A percentile compares a stretch with the other conserved stretches of the same genome.
phyloP scores from a whole-genome alignment of 2,113 vertebrate species.

The Saguinus midas region DNA sequence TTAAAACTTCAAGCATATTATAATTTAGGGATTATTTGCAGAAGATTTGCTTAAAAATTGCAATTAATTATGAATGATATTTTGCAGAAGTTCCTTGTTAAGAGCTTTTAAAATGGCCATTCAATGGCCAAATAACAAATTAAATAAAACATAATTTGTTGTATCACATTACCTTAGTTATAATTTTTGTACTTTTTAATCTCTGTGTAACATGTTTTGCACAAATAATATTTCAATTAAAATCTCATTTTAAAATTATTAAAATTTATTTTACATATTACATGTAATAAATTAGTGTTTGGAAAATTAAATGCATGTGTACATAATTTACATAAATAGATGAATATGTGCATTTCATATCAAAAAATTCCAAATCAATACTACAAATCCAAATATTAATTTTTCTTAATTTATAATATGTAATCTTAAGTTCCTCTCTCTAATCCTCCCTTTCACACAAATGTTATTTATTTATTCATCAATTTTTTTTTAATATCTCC shows the following conservation, averaged over 20 bases:
- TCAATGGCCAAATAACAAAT: not conserved
- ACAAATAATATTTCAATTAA: not conserved
- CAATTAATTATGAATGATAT: not conserved
- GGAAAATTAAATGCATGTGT: not conserved
- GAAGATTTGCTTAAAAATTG: not conserved
- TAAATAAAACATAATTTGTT: not conserved
- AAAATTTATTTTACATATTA: not conserved
- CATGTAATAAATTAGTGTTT: not conserved
- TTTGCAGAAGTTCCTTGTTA: not conserved
- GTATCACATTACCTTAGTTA: not conserved
- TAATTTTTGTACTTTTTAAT: not conserved
- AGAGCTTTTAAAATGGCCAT: not conserved
- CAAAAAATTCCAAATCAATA: not conserved
- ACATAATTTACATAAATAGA: not conserved
- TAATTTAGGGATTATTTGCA: not conserved
- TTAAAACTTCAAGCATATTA: not conserved
- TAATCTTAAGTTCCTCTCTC: not conserved
- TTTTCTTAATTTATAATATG: not conserved
- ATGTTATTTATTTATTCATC: not conserved
- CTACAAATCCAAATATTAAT: not conserved
- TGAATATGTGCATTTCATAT: not conserved
- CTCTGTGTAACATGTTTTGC: not conserved
- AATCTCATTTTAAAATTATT: not conserved
- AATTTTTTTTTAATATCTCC: not conserved
- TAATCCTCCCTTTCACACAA: not conserved